These are phyloP conservation scores for Ptychochromis oligacanthus DNA, from an alignment of 2,113 vertebrate genomes.

Conservation along the genomic window DNA sequence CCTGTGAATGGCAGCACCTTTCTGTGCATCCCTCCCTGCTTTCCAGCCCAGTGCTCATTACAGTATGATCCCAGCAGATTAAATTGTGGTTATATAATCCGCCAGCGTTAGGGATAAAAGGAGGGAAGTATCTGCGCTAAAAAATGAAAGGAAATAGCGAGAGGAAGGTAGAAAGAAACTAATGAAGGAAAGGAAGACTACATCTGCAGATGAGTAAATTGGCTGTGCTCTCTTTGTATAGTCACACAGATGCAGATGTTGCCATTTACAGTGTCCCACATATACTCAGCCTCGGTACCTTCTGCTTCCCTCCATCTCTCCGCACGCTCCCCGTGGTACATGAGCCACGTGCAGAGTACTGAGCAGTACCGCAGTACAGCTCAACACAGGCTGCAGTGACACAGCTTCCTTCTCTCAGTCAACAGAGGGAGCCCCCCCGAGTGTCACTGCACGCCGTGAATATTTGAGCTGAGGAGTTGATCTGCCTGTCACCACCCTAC, in stretches of 20 bases:
- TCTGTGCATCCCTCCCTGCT: neutral
- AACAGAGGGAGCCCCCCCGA: conserved; percentile 22
- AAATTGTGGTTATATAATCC: conserved; percentile 68
- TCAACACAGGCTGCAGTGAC: conserved; percentile 60
- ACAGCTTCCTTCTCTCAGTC: conserved; percentile 52
- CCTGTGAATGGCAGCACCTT: neutral
- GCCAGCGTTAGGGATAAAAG: conserved; percentile 8
- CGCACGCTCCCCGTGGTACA: conserved; percentile 52
- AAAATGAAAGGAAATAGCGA: neutral
- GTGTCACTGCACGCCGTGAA: conserved; percentile 1
- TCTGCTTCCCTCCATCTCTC: conserved; percentile 37
- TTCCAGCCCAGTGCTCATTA: conserved; percentile 32
- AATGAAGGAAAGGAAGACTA: neutral
- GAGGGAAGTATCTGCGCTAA: conserved; percentile 7
- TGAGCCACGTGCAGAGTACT: conserved; percentile 60
- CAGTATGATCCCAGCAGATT: conserved; percentile 69
- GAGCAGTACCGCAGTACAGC: conserved; percentile 63
- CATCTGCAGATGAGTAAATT: neutral
- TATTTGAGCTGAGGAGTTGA: neutral
- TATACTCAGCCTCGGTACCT: conserved; percentile 16
- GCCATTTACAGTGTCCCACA: conserved; percentile 22
- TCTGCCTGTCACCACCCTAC: neutral
- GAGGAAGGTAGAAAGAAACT: conserved; percentile 5
- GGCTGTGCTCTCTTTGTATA: neutral
- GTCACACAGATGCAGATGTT: conserved; percentile 25